Base-by-base conservation (phyloP, 2,888 invertebrate genomes). In the Allophyes oxyacanthae region DNA sequence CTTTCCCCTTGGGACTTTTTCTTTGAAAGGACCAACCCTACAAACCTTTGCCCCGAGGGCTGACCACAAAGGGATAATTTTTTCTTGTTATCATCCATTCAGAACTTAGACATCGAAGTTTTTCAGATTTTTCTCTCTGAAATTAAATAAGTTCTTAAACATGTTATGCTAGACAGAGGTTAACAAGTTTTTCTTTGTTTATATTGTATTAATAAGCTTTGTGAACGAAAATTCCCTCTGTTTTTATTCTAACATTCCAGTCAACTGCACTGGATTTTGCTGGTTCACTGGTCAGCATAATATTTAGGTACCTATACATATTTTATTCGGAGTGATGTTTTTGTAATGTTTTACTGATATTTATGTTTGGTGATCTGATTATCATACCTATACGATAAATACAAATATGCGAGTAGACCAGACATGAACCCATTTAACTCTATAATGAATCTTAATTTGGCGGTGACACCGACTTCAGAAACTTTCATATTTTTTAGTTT, bases 141-240 rank as follows among this genome's bases (percentile, higher is more conserved):
- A 67, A 67, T 75, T 64, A 68, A 59, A 72, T 49, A 68, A 75
- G 60, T 72, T 73, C 32, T 46, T 25, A 54, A 58, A 67, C 33
- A 48, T 57, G 43, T 62, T 59, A 40, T 54, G 36, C 50, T 34
- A 38, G 33, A 37, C 32, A 28, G 26, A 56, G 42, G 15, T 49
- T 52, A 43, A 57, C 9, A 54, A 56, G 36, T 33, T 61, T 43
- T 38, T 10, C 34, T 42, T 40, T 64, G 40, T 56, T 53, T 43
- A n/a, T 51, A n/a, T 54, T 45, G 40, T 25, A 38, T 52, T 60
- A 53, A 36, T 50, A 56, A 56, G 14, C 15, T 7, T 36, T 53
- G 38, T 3, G 0, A 33, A 7, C 15, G 13, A 51, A 9, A 51
- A 33, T 0, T n/a, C n/a, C 0, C 32, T 13, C n/a, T 37, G 14